Base-by-base conservation (phyloP, 92 coral and sea anemone species). In the Zoanthus gigantus region DNA sequence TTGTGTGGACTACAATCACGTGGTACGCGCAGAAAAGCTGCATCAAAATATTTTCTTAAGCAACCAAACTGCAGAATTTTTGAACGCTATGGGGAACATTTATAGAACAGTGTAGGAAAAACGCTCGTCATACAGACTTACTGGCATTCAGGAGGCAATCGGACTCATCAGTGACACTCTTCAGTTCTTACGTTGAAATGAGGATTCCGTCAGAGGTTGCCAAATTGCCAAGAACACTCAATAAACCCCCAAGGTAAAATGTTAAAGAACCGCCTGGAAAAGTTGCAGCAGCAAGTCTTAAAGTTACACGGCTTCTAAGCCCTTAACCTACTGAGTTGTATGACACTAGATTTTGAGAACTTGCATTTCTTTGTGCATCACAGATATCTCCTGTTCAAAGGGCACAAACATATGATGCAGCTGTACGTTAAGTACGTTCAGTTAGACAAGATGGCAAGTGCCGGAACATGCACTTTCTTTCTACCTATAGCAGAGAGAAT, bases 1-100 rank as follows among this genome's bases (percentile, higher is more conserved):
- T 73, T 87, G 77, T 54, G 78, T 87, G 72, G 90, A 85, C 82
- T 85, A 57, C 74, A 74, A 58, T 58, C 18, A 58, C 66, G 66
- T 58, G 7, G 66, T 72, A 72, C 72, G 18, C 47, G 34, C 78
- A 66, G 47, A 85, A 77, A 65, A 85, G n/a, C 90, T n/a, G 90
- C 80, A 71, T 72, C 74, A 73, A 73, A 16, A 46, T 73, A 1
- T 17, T 37, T 44, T 57, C 58, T 34, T 31, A 58, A 5, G 6
- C 15, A 17, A 58, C 3, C 66, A 58, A 58, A 58, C 66, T 6
- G 66, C 18, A 58, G 4, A 6, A 58, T 12, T 17, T 74, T 48
- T 74, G 6, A 45, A 48, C 14, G 58, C 58, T 52, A 18, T 74
- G 11, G 58, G 58, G 2, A 45, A 74, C 29, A 74, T 74, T 30